Conservation (phyloP, 2,888 invertebrate genomes). For the Pherbina coryleti region DNA sequence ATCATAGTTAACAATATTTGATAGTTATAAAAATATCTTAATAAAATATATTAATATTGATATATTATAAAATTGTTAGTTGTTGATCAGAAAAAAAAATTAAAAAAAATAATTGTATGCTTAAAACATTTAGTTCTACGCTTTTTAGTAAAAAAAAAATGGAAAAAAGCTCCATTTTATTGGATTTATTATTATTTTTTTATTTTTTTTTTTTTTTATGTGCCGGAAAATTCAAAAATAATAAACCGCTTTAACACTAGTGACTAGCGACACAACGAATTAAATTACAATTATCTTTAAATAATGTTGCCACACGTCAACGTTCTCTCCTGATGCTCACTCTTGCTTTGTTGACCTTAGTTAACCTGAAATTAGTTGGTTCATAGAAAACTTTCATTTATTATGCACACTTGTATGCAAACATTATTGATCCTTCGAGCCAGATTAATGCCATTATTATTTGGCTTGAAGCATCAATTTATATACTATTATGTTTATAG, state of each 20-base stretch:
- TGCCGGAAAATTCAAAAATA: neutral
- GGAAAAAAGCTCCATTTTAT: neutral
- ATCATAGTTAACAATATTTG: no score
- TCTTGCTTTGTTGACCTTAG: conserved; percentile 38
- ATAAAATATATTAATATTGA: no score
- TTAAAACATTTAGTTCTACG: no score
- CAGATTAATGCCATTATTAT: conserved; percentile 41
- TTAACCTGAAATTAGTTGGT: conserved; percentile 55
- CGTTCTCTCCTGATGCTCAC: conserved; percentile 37
- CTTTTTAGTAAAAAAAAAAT: neutral
- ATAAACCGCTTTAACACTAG: neutral
- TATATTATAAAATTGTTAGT: neutral
- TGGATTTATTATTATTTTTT: no score
- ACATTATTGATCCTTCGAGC: conserved; percentile 28
- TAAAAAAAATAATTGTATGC: no score
- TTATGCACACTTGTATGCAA: conserved; percentile 59
- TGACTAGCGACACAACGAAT: neutral
- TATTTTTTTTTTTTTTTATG: neutral
- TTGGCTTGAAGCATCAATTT: conserved; percentile 43
- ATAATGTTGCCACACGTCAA: neutral
- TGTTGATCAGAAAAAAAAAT: neutral
- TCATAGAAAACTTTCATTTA: conserved; percentile 67
- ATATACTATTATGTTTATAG: conserved; percentile 45
- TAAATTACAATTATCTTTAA: neutral
- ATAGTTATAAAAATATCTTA: no score